Evolutionary conservation across 2,113 vertebrate species (phyloP).

Genomic region (Falcunculus frontatus): DNA sequence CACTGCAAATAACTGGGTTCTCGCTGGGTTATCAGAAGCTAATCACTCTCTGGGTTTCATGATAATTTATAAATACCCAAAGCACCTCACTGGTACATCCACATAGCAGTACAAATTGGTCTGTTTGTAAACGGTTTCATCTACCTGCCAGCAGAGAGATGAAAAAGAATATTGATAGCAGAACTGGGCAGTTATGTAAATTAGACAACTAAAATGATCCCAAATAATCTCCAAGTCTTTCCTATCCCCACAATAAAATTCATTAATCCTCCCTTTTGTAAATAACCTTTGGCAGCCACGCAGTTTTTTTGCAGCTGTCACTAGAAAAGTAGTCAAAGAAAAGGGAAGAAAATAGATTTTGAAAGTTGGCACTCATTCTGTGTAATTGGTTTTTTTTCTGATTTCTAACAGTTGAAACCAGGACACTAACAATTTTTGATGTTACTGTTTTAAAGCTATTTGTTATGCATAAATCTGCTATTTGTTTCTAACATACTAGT

Average conservation of each 20-base stretch:
- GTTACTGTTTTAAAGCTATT: neutral
- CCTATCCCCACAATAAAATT: neutral
- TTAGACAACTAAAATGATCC: neutral
- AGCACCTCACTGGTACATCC: neutral
- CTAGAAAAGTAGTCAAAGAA: neutral
- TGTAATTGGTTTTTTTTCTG: neutral
- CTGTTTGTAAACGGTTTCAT: conserved; percentile 8
- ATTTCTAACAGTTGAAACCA: neutral
- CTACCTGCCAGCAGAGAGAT: neutral
- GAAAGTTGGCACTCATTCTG: neutral
- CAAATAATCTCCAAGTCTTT: conserved; percentile 13
- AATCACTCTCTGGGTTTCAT: neutral
- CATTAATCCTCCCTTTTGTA: neutral
- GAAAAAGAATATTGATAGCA: conserved; percentile 23
- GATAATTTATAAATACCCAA: neutral
- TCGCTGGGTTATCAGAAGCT: neutral
- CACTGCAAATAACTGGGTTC: neutral
- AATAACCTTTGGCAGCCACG: neutral
- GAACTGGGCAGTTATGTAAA: conserved; percentile 13
- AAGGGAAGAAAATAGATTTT: neutral
- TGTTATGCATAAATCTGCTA: neutral
- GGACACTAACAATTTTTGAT: neutral
- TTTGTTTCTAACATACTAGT: neutral
- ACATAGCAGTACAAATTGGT: neutral
- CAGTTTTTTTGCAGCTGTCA: neutral